These are phyloP conservation scores for Dromius quadrimaculatus DNA, from an alignment of 2,888 invertebrate genomes.

Conservation along the genomic window DNA sequence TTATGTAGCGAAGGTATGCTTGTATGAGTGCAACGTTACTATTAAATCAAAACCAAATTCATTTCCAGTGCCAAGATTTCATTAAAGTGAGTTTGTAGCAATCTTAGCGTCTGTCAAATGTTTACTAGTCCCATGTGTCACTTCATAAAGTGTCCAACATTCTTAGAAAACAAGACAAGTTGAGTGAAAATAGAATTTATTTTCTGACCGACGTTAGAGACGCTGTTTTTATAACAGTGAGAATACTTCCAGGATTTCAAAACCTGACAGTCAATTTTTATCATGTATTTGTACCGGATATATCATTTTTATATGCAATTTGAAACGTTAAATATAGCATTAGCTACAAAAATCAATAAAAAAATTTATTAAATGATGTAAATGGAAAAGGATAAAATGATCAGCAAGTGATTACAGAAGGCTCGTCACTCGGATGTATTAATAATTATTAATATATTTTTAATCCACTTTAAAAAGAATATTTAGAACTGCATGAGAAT, in stretches of 20 bases:
- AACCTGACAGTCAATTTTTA: constrained; percentile 20
- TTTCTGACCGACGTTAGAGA: constrained; percentile 38
- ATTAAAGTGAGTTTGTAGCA: constrained; percentile 36
- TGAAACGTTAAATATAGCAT: no score
- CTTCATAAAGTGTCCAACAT: constrained; percentile 42
- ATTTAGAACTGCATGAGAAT: no score
- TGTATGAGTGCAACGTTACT: constrained; percentile 6
- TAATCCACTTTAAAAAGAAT: no score
- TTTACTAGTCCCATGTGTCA: constrained; percentile 32
- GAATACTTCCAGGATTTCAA: constrained; percentile 21
- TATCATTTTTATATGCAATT: no score
- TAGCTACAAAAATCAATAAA: no score
- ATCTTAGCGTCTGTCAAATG: constrained; percentile 31
- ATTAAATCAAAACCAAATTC: constrained; percentile 20
- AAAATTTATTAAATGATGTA: no score
- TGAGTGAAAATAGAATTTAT: constrained; percentile 41
- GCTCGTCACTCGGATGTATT: no score
- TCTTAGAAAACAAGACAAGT: constrained; percentile 35
- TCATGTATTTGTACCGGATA: no score
- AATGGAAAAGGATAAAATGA: no score
- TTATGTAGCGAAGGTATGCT: constrained; percentile 9
- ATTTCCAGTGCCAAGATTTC: constrained; percentile 33
- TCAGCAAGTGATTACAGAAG: no score
- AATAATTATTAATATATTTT: no score
- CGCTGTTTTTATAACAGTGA: constrained; percentile 26